phyloP scores from a whole-genome alignment of 2,797 vertebrate species.

The Buphagus erythrorhynchus region DNA sequence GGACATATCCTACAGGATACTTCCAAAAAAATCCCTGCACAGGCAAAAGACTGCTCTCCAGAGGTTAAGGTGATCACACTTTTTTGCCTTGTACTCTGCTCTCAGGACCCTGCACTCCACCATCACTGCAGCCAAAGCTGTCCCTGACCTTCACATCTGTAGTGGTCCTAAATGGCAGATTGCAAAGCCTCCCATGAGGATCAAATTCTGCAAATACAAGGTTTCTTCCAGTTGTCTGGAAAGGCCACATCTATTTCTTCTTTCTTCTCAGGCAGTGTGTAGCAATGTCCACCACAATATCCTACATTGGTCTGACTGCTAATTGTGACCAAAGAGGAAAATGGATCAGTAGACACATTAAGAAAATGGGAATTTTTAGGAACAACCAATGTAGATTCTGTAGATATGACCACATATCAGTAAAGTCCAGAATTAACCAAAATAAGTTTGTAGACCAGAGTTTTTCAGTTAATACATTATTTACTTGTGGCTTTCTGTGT shows the following conservation, averaged over 20 bases:
- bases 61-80: neutral
- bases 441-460: neutral
- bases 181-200: neutral
- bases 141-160: neutral
- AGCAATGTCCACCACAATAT: neutral
- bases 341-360: neutral
- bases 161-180: neutral
- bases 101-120: neutral
- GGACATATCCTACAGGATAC: no score
- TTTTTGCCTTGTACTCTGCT: neutral
- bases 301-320: neutral
- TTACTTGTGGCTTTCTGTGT: neutral
- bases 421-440: neutral
- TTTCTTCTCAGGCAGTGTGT: neutral
- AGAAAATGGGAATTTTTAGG: neutral
- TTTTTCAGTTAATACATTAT: neutral
- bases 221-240: neutral
- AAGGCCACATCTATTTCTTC: neutral
- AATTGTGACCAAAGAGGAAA: neutral
- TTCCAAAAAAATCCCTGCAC: neutral
- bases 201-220: neutral
- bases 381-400: neutral
- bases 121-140: neutral
- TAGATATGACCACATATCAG: neutral
- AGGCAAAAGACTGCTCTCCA: neutral